Evolutionary conservation across 2,888 invertebrate genomes (phyloP).

Genomic region (Suillia variegata): DNA sequence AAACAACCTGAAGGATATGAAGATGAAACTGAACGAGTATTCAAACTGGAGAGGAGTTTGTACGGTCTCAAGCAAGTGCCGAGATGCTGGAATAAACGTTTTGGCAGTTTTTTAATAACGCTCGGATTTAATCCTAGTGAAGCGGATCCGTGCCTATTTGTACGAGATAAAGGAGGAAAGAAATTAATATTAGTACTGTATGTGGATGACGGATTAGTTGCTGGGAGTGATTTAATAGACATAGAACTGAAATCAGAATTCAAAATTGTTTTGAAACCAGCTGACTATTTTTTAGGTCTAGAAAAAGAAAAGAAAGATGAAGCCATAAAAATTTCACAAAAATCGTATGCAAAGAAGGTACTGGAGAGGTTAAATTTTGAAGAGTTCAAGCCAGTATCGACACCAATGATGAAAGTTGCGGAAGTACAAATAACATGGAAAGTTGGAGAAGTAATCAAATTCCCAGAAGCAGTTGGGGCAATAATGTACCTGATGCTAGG

Average conservation of each 20-base stretch:
- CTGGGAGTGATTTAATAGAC: constrained; percentile 20
- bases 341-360: constrained; percentile 17
- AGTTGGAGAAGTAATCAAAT: too few relatives aligned
- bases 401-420: constrained; percentile 7
- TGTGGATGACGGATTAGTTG: constrained; percentile 39
- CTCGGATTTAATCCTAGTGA: constrained; percentile 31
- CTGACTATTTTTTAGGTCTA: constrained; percentile 41
- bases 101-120: constrained; percentile 28
- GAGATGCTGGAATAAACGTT: constrained; percentile 30
- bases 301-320: constrained; percentile 23
- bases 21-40: constrained; percentile 26
- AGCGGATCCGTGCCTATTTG: constrained; percentile 38
- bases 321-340: constrained; percentile 15
- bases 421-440: too few relatives aligned
- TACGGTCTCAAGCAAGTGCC: constrained; percentile 34
- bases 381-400: constrained; percentile 7
- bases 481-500: too few relatives aligned
- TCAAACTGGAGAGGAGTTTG: constrained; percentile 27
- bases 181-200: constrained; percentile 33
- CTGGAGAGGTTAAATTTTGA: constrained; percentile 17
- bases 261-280: constrained; percentile 43
- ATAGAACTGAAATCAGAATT: constrained; percentile 44
- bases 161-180: constrained; percentile 21
- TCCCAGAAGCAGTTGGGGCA: too few relatives aligned
- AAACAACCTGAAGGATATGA: constrained; percentile 25